Evolutionary conservation across 2,888 invertebrate species (phyloP).

Genomic region (Drosophila infuscata): DNA sequence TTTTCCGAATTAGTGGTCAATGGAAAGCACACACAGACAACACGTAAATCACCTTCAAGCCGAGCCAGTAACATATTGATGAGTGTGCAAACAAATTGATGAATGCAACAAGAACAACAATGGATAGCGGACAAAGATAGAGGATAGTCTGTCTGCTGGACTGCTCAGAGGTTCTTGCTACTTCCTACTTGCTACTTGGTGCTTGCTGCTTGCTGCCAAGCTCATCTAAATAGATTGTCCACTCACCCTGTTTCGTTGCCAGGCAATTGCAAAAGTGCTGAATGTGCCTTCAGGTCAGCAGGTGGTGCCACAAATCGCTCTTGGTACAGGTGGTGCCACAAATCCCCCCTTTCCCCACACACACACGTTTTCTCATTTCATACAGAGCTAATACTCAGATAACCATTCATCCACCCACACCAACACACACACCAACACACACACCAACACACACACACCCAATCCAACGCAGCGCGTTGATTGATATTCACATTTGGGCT

Average conservation of each 20-base stretch:
- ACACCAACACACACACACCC: conserved; percentile 1
- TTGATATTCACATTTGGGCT: conserved; percentile 73
- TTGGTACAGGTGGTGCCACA: conserved; percentile 49
- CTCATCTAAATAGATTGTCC: conserved; percentile 61
- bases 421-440: not conserved
- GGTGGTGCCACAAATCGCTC: conserved; percentile 48
- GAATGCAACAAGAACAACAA: conserved; percentile 58
- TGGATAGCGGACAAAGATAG: conserved; percentile 2
- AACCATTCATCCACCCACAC: conserved; percentile 11
- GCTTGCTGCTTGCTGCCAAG: conserved; percentile 14
- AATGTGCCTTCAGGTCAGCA: conserved; percentile 63
- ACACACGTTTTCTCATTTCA: conserved; percentile 20
- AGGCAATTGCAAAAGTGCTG: conserved; percentile 66
- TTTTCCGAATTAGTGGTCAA: conserved; percentile 24
- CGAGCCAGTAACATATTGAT: conserved; percentile 56
- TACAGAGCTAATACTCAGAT: conserved; percentile 16
- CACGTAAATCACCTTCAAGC: conserved; percentile 17
- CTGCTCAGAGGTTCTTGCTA: not conserved
- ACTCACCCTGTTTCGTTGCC: conserved; percentile 25
- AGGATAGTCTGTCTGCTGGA: not conserved
- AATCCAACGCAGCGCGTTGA: conserved; percentile 44
- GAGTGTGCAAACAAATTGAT: conserved; percentile 75
- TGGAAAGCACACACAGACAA: conserved; percentile 32
- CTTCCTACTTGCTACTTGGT: not conserved
- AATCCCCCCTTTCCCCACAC: conserved; percentile 16